These are phyloP conservation scores for Craterocephalus amniculus DNA, from an alignment of 2,797 vertebrate genomes.

Conservation along the genomic window DNA sequence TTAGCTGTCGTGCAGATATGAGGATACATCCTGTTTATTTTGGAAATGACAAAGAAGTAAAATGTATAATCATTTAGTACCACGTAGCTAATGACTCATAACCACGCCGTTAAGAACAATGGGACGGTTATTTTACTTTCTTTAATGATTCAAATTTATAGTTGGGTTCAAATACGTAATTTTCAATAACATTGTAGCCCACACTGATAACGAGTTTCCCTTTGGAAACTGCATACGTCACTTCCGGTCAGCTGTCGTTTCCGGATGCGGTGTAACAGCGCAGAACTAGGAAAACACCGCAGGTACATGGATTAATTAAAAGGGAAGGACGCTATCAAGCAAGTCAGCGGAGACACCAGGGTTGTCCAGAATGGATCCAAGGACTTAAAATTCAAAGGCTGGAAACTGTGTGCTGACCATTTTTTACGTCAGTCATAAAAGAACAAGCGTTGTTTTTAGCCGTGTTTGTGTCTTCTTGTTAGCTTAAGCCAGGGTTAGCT, in stretches of 20 bases:
- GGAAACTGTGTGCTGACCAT: not conserved
- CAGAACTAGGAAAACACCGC: constrained; percentile 63
- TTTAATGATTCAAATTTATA: constrained; percentile 17
- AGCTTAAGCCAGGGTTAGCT: constrained; percentile 73
- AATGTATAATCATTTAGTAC: not conserved
- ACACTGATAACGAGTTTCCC: constrained; percentile 48
- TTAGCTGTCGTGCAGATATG: not conserved
- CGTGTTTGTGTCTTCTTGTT: constrained; percentile 67
- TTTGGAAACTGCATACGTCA: constrained; percentile 52
- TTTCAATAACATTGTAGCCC: not conserved
- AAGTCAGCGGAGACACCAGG: constrained; percentile 19
- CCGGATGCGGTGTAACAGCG: constrained; percentile 74
- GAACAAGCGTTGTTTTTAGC: constrained; percentile 35
- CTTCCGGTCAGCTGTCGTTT: constrained; percentile 74
- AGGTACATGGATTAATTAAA: constrained; percentile 66
- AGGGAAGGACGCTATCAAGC: constrained; percentile 41
- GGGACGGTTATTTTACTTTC: not conserved
- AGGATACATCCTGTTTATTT: not conserved
- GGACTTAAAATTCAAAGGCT: not conserved
- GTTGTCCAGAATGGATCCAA: not conserved
- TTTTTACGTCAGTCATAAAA: not conserved
- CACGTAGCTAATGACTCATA: not conserved
- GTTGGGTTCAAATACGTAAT: constrained; percentile 29
- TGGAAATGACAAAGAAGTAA: not conserved
- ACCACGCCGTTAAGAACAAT: not conserved